phyloP scores from a whole-genome alignment of 2,888 invertebrate species.

The Opisthograptis luteolata region DNA sequence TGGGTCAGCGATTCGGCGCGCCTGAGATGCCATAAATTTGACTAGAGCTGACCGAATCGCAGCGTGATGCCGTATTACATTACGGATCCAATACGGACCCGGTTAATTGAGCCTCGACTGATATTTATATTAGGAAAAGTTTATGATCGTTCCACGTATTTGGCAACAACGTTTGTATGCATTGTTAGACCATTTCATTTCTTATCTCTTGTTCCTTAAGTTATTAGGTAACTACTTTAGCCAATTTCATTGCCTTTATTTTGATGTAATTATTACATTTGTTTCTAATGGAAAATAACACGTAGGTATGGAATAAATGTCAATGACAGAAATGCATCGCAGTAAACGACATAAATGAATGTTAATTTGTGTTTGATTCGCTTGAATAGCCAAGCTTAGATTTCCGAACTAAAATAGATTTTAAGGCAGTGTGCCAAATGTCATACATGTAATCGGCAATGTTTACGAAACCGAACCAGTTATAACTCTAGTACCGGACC shows the following conservation, averaged over 20 bases:
- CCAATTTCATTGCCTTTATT: too few species aligned
- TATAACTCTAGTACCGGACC: conserved; percentile 9
- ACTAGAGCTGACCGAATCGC: conserved; percentile 39
- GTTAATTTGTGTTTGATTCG: not conserved
- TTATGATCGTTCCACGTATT: conserved; percentile 25
- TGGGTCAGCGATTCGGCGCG: conserved; percentile 19
- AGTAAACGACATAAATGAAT: too few species aligned
- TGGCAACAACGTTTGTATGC: conserved; percentile 12
- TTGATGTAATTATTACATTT: too few species aligned
- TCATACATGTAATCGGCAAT: conserved; percentile 20
- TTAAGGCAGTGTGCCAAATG: conserved; percentile 18
- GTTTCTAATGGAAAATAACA: too few species aligned
- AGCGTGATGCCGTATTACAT: conserved; percentile 70
- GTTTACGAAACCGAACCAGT: conserved; percentile 29
- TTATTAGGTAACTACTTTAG: too few species aligned
- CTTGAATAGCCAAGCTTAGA: too few species aligned
- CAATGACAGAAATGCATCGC: too few species aligned
- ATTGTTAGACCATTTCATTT: not conserved
- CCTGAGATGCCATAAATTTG: conserved; percentile 35
- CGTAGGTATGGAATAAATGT: conserved; percentile 1
- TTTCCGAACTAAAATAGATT: not conserved
- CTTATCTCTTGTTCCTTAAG: too few species aligned
- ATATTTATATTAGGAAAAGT: conserved; percentile 58
- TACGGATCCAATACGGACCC: conserved; percentile 46
- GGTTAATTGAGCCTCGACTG: conserved; percentile 62